Percentiles rank a stretch among this genome's conserved stretches.
phyloP scores from a whole-genome alignment of 64 coral and sea anemone species.

The Porites lutea region DNA sequence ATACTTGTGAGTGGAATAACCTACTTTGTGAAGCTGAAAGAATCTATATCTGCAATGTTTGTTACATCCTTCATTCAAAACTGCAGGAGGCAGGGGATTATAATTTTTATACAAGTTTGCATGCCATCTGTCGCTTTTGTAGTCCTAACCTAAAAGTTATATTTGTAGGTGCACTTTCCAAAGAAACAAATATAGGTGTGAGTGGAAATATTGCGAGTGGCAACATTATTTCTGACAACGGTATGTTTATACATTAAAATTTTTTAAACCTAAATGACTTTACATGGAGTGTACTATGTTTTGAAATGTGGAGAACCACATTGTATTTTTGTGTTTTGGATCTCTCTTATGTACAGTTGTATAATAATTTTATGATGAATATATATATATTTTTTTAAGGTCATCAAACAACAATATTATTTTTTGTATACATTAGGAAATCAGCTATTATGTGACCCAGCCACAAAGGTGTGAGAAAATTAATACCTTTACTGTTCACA shows the following conservation, averaged over 20 bases:
- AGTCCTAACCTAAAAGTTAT: constrained; percentile 41
- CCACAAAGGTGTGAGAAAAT: constrained; percentile 62
- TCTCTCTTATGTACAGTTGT: constrained; percentile 9
- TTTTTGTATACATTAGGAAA: constrained; percentile 28
- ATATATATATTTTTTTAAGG: constrained; percentile 25
- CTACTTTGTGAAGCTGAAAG: too few relatives aligned
- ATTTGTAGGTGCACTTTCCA: constrained; percentile 59
- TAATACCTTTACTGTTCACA: constrained; percentile 56
- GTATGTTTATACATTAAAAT: constrained; percentile 58
- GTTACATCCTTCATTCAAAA: too few relatives aligned
- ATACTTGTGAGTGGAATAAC: too few relatives aligned
- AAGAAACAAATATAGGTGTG: constrained; percentile 12
- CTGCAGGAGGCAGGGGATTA: not conserved
- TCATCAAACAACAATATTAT: constrained; percentile 58
- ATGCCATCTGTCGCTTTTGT: not conserved
- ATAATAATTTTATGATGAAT: constrained; percentile 23
- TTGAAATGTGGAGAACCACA: constrained; percentile 44
- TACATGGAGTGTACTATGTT: constrained; percentile 49
- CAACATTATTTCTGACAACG: constrained; percentile 45
- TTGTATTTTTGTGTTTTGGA: constrained; percentile 8
- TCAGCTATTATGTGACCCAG: constrained; percentile 42
- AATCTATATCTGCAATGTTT: too few relatives aligned
- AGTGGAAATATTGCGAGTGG: not conserved
- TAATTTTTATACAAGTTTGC: too few relatives aligned
- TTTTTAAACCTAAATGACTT: constrained; percentile 42